Conservation (phyloP, 1,140 invertebrate species). For the Thaumatotibia leucotreta region DNA sequence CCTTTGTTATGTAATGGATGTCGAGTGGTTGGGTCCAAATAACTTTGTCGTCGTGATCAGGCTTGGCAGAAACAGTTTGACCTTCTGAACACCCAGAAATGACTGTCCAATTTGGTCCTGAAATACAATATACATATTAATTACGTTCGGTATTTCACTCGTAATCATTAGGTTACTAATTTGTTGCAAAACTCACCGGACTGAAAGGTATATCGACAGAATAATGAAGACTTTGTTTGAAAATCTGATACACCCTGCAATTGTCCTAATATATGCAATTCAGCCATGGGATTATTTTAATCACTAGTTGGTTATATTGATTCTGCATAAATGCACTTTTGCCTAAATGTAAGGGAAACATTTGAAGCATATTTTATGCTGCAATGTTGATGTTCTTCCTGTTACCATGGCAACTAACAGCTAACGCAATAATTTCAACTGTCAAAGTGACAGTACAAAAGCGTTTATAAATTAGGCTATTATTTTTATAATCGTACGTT, state of each 20-base stretch:
- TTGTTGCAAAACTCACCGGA: constrained; percentile 79
- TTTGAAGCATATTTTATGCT: not conserved
- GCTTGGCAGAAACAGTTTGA: constrained; percentile 50
- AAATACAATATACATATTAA: constrained; percentile 16
- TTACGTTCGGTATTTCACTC: not conserved
- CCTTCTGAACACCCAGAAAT: constrained; percentile 59
- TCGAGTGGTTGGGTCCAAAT: constrained; percentile 61
- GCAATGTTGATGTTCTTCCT: constrained; percentile 23
- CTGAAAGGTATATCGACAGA: constrained; percentile 93
- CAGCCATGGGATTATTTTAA: constrained; percentile 82
- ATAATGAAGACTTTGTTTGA: constrained; percentile 82
- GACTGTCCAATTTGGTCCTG: constrained; percentile 66
- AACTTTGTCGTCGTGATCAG: constrained; percentile 39
- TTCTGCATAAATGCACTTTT: not conserved
- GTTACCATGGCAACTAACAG: constrained; percentile 39
- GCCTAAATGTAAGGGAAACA: not conserved
- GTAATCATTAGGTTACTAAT: not conserved
- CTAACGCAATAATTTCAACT: not conserved
- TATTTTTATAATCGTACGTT: too few species aligned
- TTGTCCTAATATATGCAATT: constrained; percentile 93
- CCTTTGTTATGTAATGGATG: constrained; percentile 62
- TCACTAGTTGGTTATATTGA: not conserved
- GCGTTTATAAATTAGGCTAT: too few species aligned
- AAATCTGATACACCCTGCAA: constrained; percentile 86
- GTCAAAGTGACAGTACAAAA: constrained; percentile 16